Base-by-base conservation (phyloP, 2,113 vertebrate genomes). In the Halcyon malimbica region DNA sequence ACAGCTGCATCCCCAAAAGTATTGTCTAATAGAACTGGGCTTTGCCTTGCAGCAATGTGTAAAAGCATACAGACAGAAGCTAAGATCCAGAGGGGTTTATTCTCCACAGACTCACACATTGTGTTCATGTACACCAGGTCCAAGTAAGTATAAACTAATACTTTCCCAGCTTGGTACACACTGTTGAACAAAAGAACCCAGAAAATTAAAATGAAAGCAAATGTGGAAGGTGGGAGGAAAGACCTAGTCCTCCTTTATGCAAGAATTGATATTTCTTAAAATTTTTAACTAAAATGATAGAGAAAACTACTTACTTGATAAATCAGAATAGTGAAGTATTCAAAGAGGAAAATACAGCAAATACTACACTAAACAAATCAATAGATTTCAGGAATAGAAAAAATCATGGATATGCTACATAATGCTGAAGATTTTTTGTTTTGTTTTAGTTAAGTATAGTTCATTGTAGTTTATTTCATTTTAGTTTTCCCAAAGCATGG, bases 1-100 rank as follows among this genome's bases (percentile, higher is more conserved):
- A 68, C 83, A 95, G 76, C 42, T 96, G 42, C 73, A 95, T 84
- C 65, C 68, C 68, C 80, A 44, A 33, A 81, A 93, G 35, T 89
- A 37, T 75, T 92, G 60, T 57, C 80, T 92, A 68, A 87, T 69
- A 90, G 51, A 82, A 57, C 26, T 24, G 62, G 16, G 11, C 3
- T 95, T 93, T 93, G 91, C 31, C 39, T 73, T 78, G 33, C 76
- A 84, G 77, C 3, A 2, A 51, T 51, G 35, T 78, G 24, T 69
- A 48, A 93, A 90, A 93, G 68, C 29, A 44, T 16, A 59, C 2
- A 71, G 29, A 74, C 31, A 48, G 59, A 86, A 95, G 23, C 29
- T 78, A 63, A 33, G 46, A 88, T 35, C 37, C 41, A 67, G 25
- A 69, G 20, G n/a, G 23, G 26, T 93, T 69, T 44, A 65, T 94